A percentile compares a stretch with the other conserved stretches of the same genome.
These are phyloP conservation scores for Antheraea pernyi DNA, from an alignment of 1,140 invertebrate genomes.

Conservation along the genomic window DNA sequence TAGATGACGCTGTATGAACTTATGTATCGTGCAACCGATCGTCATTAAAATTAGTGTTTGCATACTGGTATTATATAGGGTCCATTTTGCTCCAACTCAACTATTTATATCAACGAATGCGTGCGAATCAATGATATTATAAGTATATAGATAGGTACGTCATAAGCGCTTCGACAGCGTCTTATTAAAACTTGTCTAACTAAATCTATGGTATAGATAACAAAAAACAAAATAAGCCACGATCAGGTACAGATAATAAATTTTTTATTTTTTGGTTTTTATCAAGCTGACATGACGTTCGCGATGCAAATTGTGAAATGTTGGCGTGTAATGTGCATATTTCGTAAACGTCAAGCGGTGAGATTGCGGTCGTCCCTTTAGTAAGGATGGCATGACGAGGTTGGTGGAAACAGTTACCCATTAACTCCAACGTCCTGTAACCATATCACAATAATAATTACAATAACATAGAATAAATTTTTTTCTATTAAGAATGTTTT, in stretches of 20 bases:
- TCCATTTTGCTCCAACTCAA: too few relatives aligned
- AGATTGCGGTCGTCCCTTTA: conserved; percentile 93
- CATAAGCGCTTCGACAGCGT: too few relatives aligned
- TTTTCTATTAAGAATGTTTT: too few relatives aligned
- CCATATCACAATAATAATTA: conserved; percentile 13
- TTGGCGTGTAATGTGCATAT: neutral
- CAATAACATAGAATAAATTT: too few relatives aligned
- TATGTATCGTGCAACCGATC: too few relatives aligned
- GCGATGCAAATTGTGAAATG: neutral
- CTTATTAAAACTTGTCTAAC: too few relatives aligned
- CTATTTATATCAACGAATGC: too few relatives aligned
- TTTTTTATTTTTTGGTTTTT: conserved; percentile 29
- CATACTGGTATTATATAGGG: too few relatives aligned
- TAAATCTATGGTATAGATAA: conserved; percentile 2
- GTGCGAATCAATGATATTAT: too few relatives aligned
- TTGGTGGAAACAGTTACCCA: conserved; percentile 92
- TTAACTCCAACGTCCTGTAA: conserved; percentile 86
- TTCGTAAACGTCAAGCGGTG: conserved; percentile 31
- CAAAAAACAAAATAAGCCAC: conserved; percentile 11
- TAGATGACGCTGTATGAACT: too few relatives aligned
- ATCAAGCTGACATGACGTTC: conserved; percentile 21
- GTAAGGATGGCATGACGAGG: conserved; percentile 90
- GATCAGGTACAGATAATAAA: conserved; percentile 43
- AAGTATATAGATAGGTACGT: too few relatives aligned
- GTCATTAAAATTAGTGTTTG: too few relatives aligned